Evolutionary conservation across 2,797 vertebrate species (phyloP), one percentile per base, ranked within the genome.

Genomic region (Potorous gilbertii): DNA sequence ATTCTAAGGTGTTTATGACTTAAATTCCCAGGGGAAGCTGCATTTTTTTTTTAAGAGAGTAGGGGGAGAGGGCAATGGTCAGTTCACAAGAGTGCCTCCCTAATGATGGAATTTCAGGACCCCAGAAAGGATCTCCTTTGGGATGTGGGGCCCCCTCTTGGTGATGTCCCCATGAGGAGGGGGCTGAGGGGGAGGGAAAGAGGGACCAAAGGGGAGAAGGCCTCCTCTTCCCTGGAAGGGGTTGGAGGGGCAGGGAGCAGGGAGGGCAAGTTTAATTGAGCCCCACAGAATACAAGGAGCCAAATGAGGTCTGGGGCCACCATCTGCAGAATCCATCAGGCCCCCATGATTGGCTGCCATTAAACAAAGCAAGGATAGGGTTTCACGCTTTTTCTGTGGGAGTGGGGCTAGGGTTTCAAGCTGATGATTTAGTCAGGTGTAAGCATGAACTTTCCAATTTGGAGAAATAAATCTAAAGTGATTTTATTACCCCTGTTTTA

Each of bases 361-460:
- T 99, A 99, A 99, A 99, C 99, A 99, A 99, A 99, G 99, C 99
- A 98, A 98, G 99, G 99, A 98, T 99, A 99, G 97, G 98, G 99
- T 99, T 99, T 99, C 99, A 98, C 98, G 99, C 98, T 99, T 98
- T 98, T 99, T 99, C 99, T 98, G 99, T 99, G 99, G 99, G 99
- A 99, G 99, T 99, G 96, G 94, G 99, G 99, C 99, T 99, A 99
- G 99, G 98, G 99, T 99, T 99, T 99, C 99, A 99, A 99, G 98
- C 98, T 99, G 99, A 99, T 99, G 99, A 99, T 99, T 99, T 99
- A 99, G 99, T 99, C 99, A 99, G 99, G 99, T 99, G 99, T 99
- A 99, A 99, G 99, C 99, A 99, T 99, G 99, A 99, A 99, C 99
- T 99, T 99, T 99, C 99, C 99, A 99, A 99, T 99, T 99, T 99